Base-by-base conservation (phyloP, 2,113 vertebrate genomes). In the Nothobranchius furzeri region DNA sequence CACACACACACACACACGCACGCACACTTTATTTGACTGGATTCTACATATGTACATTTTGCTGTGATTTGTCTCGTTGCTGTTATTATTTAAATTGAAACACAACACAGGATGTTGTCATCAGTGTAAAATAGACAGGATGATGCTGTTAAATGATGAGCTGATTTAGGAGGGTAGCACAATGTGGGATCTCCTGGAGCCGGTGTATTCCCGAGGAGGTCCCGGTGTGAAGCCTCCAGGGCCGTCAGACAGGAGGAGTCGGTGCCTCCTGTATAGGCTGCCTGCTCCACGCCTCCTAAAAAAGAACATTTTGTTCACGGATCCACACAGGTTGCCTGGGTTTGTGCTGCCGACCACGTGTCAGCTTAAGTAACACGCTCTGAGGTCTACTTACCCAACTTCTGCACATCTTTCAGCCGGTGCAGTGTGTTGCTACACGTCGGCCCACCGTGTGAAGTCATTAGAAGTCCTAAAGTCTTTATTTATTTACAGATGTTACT, bases 281-380 rank as follows among this genome's bases (percentile, higher is more conserved):
- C 11, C 71, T 51, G 64, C 69, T 76, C 87, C 90, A 90, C 84
- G 76, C 90, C 91, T 85, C 83, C 81, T 62, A 15, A 76, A 73
- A 76, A 78, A 78, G 87, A 83, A 92, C 89, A 93, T 91, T 91
- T 89, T 92, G 89, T 93, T 88, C 91, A 81, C 80, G 60, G 81
- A 80, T 82, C 70, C 77, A 77, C 73, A 81, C 78, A 87, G 83
- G 77, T 82, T 56, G 81, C 76, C 80, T 88, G 67, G 53, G 77
- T 87, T 81, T 89, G 85, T 83, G 60, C 69, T 65, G 73, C 73
- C 81, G 73, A 83, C 65, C 87, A 86, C 62, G 80, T 90, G 87
- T 73, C 74, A 73, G 79, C 76, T 88, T 81, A 85, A 90, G 78
- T 82, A 85, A 87, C 88, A 64, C 63, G 70, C 75, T 82, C 72